Evolutionary conservation across 1,140 invertebrate species (phyloP), one percentile per base, ranked within the genome.

Genomic region (Dolichoris vasculosae): DNA sequence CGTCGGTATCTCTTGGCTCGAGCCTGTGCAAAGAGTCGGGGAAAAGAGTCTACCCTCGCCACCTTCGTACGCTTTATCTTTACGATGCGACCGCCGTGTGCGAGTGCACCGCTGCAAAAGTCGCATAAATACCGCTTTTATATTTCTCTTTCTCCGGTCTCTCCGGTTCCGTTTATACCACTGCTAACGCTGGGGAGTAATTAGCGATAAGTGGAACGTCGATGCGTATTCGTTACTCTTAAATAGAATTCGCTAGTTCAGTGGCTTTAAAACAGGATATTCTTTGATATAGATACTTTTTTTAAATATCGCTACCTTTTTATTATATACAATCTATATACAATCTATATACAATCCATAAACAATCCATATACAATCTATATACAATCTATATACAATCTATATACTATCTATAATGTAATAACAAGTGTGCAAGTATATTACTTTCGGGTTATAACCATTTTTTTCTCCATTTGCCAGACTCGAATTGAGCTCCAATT

Each of bases 11-110:
- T 59, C 13, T 26, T 26, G 55, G 55, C 55, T 26, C 23, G 55
- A 3, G 20, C 55, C 20, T 46, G 23, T 3, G 55, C 55, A 26
- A 26, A 59, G 55, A 59, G 55, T 2, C 23, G 23, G 4, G 13
- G 55, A 1, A 2, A 55, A 20, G 23, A 46, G 7, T 59, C 3
- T n/a, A n/a, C 23, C 55, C 40, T 77, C 75, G 30, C 46, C 75
- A 51, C 75, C 71, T 75, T 75, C 71, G 75, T n/a, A 51, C 23
- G 17, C 8, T 77, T 73, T 77, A 77, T 77, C 75, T 51, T 77
- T 77, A 51, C 46, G 75, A 77, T n/a, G 6, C 32, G 38, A 38
- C 15, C 67, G 35, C 2, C 67, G 67, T 26, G 69, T n/a, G 40
- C 38, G 69, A 17, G 55, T 26, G 69, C 69, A 51, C 75, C 46